phyloP scores from a whole-genome alignment of 2,888 invertebrate genomes.

The Vandiemenella viatica region DNA sequence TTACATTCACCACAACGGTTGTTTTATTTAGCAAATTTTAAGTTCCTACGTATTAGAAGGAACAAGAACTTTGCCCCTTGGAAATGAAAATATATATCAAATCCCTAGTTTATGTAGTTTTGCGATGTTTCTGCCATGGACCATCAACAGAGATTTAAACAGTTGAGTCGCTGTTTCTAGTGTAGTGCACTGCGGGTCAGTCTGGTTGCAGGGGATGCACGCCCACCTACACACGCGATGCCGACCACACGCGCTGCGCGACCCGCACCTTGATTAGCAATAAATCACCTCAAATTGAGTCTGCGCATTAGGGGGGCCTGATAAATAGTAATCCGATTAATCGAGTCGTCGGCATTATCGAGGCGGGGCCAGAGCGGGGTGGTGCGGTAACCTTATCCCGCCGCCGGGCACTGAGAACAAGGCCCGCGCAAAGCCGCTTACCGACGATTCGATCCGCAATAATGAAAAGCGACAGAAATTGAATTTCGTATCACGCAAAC shows the following conservation, averaged over 20 bases:
- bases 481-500: conserved; percentile 10
- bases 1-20: too few species aligned
- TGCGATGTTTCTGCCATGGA: too few species aligned
- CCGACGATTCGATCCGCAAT: conserved; percentile 6
- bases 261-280: conserved; percentile 14
- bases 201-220: too few species aligned
- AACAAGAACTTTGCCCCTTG: too few species aligned
- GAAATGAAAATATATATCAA: too few species aligned
- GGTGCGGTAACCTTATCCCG: conserved; percentile 9
- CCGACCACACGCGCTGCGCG: not conserved
- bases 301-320: conserved; percentile 11
- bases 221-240: not conserved
- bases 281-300: conserved; percentile 16
- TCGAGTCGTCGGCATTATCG: conserved; percentile 12
- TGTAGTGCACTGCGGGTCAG: too few species aligned
- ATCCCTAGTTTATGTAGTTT: too few species aligned
- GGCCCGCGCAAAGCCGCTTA: conserved; percentile 2
- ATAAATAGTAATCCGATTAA: conserved; percentile 16
- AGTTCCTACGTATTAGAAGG: too few species aligned
- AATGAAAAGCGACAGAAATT: conserved; percentile 13
- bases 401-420: conserved; percentile 1
- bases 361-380: conserved; percentile 4
- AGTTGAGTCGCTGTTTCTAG: too few species aligned
- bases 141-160: too few species aligned
- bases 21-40: too few species aligned